These are phyloP conservation scores for Protomyctophum bolini DNA, from an alignment of 2,113 vertebrate species.

Conservation along the genomic window DNA sequence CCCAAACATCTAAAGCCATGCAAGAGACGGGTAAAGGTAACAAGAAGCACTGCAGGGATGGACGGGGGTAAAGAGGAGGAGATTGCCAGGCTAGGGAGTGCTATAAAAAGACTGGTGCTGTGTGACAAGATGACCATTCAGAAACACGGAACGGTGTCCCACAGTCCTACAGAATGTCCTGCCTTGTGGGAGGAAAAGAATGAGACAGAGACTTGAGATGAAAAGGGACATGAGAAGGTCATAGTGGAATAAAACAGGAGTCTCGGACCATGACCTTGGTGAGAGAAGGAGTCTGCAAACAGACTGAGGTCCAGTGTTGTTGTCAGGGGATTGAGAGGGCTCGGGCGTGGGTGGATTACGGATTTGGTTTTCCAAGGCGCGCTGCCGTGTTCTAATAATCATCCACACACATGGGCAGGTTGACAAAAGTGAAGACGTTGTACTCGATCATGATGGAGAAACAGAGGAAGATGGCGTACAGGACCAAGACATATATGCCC, in stretches of 20 bases:
- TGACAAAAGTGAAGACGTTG: slow-evolving; percentile 99
- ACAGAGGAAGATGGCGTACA: slow-evolving; percentile 94
- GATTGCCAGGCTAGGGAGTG: slow-evolving; percentile 12
- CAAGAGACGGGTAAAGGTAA: slow-evolving; percentile 60
- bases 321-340: slow-evolving; percentile 3
- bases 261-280: slow-evolving; percentile 1
- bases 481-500: slow-evolving; percentile 87
- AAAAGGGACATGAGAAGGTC: not conserved
- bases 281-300: slow-evolving; percentile 44
- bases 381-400: slow-evolving; percentile 77
- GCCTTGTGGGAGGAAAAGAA: slow-evolving; percentile 41
- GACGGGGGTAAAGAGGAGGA: slow-evolving; percentile 40
- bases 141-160: slow-evolving; percentile 29
- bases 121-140: slow-evolving; percentile 44
- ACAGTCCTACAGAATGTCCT: slow-evolving; percentile 21
- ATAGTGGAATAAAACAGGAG: not conserved
- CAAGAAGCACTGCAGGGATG: slow-evolving; percentile 41
- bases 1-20: slow-evolving; percentile 73
- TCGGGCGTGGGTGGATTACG: slow-evolving; percentile 32
- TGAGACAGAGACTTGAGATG: not conserved
- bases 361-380: slow-evolving; percentile 57
- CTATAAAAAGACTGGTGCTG: slow-evolving; percentile 46
- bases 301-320: slow-evolving; percentile 46
- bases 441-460: slow-evolving; percentile 98
- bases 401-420: slow-evolving; percentile 95